Base-by-base conservation (phyloP, 1,140 invertebrate genomes). In the Drosophila mojavensis region DNA sequence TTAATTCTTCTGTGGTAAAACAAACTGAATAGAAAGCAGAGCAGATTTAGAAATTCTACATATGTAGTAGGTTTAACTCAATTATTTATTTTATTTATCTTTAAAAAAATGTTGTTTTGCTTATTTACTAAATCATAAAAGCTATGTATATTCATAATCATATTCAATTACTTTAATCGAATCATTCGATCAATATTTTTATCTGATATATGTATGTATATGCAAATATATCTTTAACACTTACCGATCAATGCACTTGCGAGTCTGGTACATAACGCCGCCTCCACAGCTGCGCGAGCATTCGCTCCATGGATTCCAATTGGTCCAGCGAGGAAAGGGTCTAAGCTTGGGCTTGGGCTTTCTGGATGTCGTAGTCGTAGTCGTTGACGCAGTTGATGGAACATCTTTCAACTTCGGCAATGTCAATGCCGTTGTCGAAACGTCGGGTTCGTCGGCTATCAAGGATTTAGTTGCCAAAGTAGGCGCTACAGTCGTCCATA, bases 211-310 rank as follows among this genome's bases (percentile, higher is more conserved):
- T 11, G 5, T 10, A 36, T 11, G 5, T 11, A 39, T 39, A 3
- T 13, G 11, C 11, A 11, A 11, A 13, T 11, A 39, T 39, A 11
- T 39, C 10, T 39, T 3, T 13, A 39, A 39, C 3, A 84, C 89
- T 78, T 58, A 92, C 91, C 80, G 75, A 50, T 78, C 78, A 45
- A 92, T 83, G 62, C 91, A 92, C 58, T 91, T 91, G 28, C 75
- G 79, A 94, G 93, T 94, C 90, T 97, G 96, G 73, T 94, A 94
- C 48, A 95, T 94, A 0, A 98, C 96, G 24, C 97, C 97, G 17
- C 97, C 97, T 1, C 97, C 97, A 89, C 97, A 98, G 11, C 95
- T 95, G 30, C 97, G 93, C 1, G 96, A 97, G 91, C 97, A 98
- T 5, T 94, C 93, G 48, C 94, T 95, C 20, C 95, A 95, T 26